A percentile compares a stretch with the other conserved stretches of the same genome.
These are phyloP conservation scores for Magallana angulata DNA, from an alignment of 1,140 invertebrate genomes.

Conservation along the genomic window DNA sequence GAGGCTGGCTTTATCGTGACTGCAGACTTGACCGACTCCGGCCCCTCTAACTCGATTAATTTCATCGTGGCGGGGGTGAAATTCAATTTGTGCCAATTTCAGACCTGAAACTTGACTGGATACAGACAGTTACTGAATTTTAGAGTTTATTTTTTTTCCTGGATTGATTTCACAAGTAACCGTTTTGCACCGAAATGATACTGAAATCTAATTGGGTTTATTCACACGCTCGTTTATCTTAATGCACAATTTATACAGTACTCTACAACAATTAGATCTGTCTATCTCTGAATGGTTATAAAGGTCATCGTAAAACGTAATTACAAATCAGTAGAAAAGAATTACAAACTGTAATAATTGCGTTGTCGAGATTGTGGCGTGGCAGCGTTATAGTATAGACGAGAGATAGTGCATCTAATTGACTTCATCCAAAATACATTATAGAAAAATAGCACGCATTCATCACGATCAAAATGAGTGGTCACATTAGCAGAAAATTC, in stretches of 20 bases:
- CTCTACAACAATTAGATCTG: neutral
- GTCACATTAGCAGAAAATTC: too few relatives aligned
- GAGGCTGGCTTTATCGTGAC: too few relatives aligned
- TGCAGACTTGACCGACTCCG: too few relatives aligned
- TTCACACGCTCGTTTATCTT: neutral
- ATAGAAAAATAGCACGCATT: too few relatives aligned
- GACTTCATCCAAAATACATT: too few relatives aligned
- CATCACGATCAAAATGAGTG: too few relatives aligned
- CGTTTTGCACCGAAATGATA: neutral
- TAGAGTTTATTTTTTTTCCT: neutral
- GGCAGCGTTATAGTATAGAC: neutral
- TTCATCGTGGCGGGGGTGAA: slow-evolving; percentile 3
- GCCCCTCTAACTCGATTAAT: neutral
- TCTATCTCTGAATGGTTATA: neutral
- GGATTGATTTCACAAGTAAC: neutral
- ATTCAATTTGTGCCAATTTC: neutral
- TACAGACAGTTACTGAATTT: neutral
- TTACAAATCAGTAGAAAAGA: too few relatives aligned
- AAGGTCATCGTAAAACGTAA: too few relatives aligned
- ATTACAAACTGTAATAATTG: too few relatives aligned
- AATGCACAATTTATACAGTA: neutral
- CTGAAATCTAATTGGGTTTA: too few relatives aligned
- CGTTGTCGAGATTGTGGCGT: too few relatives aligned
- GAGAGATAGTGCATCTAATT: neutral
- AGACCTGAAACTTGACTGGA: neutral